Evolutionary conservation across 2,797 vertebrate genomes (phyloP), one percentile per base, ranked within the genome.

Genomic region (Pangasius larnaudii): DNA sequence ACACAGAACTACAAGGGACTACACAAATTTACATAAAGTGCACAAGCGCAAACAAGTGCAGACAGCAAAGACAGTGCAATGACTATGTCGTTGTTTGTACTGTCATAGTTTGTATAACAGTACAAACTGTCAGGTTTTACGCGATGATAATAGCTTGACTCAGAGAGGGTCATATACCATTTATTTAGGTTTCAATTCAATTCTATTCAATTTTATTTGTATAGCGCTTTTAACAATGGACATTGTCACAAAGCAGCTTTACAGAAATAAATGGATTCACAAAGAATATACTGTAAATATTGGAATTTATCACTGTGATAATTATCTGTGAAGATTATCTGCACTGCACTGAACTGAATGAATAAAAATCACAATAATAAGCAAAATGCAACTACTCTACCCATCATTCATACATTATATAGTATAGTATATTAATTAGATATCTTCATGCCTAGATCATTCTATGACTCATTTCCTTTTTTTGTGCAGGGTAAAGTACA

Each of bases 391-490:
- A n/a, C 58, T 18, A 27, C 30, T 19, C 33, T 39, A 49, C 24
- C 74, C 1, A 51, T 77, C 46, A 56, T 46, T 36, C 16, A 65
- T 33, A 36, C 8, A 58, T 79, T 11, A 39, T 39, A 80, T 4
- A 36, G 14, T 87, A 82, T 46, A n/a, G 8, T 10, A 51, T 22
- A 24, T 39, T 39, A 53, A 36, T 75, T 27, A 51, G 19, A 67
- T 30, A 67, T 33, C 36, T 65, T 71, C 49, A 27, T 85, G 27
- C 2, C 72, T 71, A 59, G 7, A 85, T 79, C 27, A 74, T 78
- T 46, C 71, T 77, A 42, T 84, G 59, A 84, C 27, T 88, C 81
- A 78, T 84, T 65, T 85, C 33, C 30, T n/a, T 78, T 71, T 71
- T 24, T 72, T 80, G 22, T 39, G 65, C n/a, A 18, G 61, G 49